Percentiles rank a stretch among this genome's conserved stretches.
These are phyloP conservation scores for Semaprochilodus insignis DNA, from an alignment of 2,797 vertebrate genomes.

Conservation along the genomic window DNA sequence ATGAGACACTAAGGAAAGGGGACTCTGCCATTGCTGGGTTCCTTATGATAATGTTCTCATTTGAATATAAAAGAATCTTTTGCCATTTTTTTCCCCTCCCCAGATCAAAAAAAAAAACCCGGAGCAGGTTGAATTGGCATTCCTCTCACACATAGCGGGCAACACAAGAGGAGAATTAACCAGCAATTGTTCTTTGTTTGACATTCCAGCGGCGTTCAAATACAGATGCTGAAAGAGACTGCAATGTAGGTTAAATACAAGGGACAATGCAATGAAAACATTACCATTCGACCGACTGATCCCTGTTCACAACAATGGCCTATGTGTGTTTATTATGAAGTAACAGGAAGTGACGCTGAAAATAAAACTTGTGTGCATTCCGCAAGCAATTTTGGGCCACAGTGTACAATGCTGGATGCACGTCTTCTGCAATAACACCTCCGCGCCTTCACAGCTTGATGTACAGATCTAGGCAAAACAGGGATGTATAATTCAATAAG, in stretches of 20 bases:
- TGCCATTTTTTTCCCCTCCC: constrained; percentile 58
- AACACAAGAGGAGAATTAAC: constrained; percentile 80
- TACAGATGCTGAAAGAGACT: constrained; percentile 44
- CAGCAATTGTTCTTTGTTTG: constrained; percentile 57
- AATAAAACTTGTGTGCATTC: neutral
- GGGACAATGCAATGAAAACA: constrained; percentile 69
- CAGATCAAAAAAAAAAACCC: constrained; percentile 70
- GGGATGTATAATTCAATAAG: constrained; percentile 86
- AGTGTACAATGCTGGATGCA: neutral
- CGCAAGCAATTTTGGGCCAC: too few relatives aligned
- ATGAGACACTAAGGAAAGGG: constrained; percentile 81
- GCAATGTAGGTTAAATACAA: constrained; percentile 62
- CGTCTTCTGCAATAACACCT: neutral
- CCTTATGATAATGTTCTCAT: constrained; percentile 86
- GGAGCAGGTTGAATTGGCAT: constrained; percentile 69
- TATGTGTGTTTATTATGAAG: constrained; percentile 10
- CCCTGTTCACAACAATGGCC: constrained; percentile 14
- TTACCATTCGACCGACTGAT: constrained; percentile 66
- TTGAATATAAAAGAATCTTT: constrained; percentile 83
- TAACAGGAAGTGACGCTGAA: neutral
- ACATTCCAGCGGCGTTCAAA: constrained; percentile 53
- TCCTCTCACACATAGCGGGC: constrained; percentile 76
- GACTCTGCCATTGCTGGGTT: constrained; percentile 76
- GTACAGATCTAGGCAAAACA: constrained; percentile 74
- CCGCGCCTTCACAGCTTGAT: constrained; percentile 50